Base-by-base conservation (phyloP, 2,888 invertebrate species). In the Adelphocoris suturalis region DNA sequence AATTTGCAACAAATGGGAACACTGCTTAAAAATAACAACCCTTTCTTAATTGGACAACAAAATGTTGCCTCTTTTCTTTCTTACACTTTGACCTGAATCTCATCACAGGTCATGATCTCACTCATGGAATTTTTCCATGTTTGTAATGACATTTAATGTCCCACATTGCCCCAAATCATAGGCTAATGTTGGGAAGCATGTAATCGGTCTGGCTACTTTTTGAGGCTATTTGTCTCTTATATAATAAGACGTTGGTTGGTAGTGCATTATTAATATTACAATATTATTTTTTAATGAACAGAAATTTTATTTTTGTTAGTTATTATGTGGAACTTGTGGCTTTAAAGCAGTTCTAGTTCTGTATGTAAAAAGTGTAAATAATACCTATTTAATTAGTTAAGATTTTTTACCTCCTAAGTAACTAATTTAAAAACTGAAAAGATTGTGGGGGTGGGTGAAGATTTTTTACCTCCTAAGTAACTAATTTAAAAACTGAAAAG, bases 231-330 rank as follows among this genome's bases (percentile, higher is more conserved):
- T 68, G 68, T 12, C 68, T 23, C 68, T 7, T 23, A 57, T 27
- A 1, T n/a, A 7, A 68, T 68, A 68, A 68, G 68, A 68, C n/a
- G 68, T 68, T 52, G 23, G 61, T 61, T 19, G 61, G 12, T 68
- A 68, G 68, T 68, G 68, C 27, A 68, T 68, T 27, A 68, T 23
- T 68, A 68, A 23, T 61, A 68, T 68, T 23, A 68, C 68, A 68
- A 68, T 68, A 68, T 68, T 68, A 68, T 68, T 68, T 68, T 68
- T 68, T 68, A 68, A 68, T 68, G 68, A 68, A 68, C 23, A 68
- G 23, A 23, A 68, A 23, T 23, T 68, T 68, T 68, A 68, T 68
- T 68, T 68, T 68, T 68, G 68, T 68, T 68, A 23, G 9, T 68
- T 68, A 68, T 23, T 68, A 68, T 23, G 68, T 68, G 68, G 61